Base-by-base conservation (phyloP, 2,113 vertebrate species). In the Proterorhinus semilunaris region DNA sequence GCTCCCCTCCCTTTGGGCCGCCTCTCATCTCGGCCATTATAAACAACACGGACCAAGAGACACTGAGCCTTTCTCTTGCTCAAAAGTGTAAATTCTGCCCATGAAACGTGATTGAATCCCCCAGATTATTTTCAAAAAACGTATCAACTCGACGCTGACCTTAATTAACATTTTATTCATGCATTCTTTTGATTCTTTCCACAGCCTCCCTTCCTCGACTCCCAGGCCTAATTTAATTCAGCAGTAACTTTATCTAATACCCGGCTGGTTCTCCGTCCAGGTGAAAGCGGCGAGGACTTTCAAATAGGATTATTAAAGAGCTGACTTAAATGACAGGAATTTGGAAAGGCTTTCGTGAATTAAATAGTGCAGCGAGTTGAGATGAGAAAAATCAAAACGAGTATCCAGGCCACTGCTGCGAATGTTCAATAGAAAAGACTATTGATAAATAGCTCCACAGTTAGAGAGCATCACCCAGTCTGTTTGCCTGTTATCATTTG, bases 91-190 rank as follows among this genome's bases (percentile, higher is more conserved):
- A 62, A 80, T 73, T 52, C 45, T 59, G 8, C 63, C 75, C 54
- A 80, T 68, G 13, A 75, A 80, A 68, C 69, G 44, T 61, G 43
- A 48, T 69, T 83, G 59, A 17, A 21, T 78, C 46, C 80, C 65
- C 17, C 49, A 73, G 15, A 62, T 79, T 65, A 55, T 54, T 72
- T 75, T 72, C 9, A 36, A 47, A 47, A 58, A 74, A 62, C 36
- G 1, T 27, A 78, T 64, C 62, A 68, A 21, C 46, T 63, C 5
- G 68, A 71, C 68, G 54, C 48, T 21, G 47, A 6, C 53, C 9
- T 79, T 10, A 69, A 68, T 85, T 78, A 79, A 73, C 61, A 42
- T 61, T 80, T 42, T 62, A 66, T 68, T 79, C 53, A 68, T 69
- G 66, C 47, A 69, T 53, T n/a, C 49, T 36, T 45, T 50, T 63